phyloP scores from a whole-genome alignment of 2,113 vertebrate genomes.

The Holacanthus passer region DNA sequence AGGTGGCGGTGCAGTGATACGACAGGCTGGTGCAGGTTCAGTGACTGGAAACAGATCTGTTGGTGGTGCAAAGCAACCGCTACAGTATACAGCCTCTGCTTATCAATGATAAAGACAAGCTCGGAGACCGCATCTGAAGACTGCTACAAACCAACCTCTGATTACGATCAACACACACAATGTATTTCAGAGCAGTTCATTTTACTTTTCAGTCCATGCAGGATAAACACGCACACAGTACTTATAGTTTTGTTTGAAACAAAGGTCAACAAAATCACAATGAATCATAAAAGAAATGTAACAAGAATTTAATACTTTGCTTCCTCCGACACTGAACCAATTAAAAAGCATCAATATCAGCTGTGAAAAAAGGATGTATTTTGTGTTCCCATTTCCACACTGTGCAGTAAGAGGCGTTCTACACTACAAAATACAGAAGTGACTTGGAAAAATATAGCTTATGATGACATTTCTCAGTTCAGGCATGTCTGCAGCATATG shows the following conservation, averaged over 20 bases:
- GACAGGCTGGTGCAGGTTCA: background rate
- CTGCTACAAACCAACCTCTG: background rate
- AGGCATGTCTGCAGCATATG: background rate
- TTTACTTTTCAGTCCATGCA: background rate
- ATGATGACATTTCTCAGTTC: background rate
- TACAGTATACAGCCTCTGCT: background rate
- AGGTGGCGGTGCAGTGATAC: background rate
- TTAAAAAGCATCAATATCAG: background rate
- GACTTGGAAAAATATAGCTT: background rate
- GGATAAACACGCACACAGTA: background rate
- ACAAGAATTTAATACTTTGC: too few relatives aligned
- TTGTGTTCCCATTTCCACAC: background rate
- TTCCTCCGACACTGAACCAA: background rate
- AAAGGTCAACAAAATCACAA: background rate
- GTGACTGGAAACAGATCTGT: background rate
- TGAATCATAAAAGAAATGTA: too few relatives aligned
- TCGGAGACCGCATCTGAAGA: background rate
- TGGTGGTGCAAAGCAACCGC: background rate
- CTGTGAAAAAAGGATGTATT: background rate
- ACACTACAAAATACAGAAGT: background rate
- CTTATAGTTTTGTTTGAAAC: too few relatives aligned
- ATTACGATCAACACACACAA: background rate
- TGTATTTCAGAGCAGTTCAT: background rate
- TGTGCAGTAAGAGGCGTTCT: background rate
- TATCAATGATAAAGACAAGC: background rate